Conservation (phyloP, 2,797 vertebrate species). For the Muscicapa striata region DNA sequence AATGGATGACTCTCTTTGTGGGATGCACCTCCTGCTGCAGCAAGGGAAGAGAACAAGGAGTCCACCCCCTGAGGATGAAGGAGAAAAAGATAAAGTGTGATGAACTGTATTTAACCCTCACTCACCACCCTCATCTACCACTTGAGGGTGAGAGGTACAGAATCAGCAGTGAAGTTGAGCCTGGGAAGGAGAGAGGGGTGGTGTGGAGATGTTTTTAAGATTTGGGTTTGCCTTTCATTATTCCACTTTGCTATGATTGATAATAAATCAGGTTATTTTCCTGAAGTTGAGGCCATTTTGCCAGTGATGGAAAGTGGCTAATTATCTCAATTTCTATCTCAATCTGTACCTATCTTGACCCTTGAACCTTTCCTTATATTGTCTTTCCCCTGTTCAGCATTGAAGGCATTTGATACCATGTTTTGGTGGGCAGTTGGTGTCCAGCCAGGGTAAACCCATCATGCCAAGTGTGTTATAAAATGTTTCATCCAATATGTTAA, state of each 20-base stretch:
- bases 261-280: neutral
- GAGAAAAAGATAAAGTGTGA: neutral
- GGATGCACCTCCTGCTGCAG: neutral
- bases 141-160: no score
- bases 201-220: neutral
- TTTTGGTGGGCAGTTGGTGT: neutral
- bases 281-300: neutral
- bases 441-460: neutral
- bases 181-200: neutral
- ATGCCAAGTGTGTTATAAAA: neutral
- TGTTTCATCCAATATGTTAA: neutral
- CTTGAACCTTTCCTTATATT: neutral
- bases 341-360: accelerated
- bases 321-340: neutral
- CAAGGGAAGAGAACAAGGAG: neutral
- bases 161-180: neutral
- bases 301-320: no score
- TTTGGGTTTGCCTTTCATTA: neutral
- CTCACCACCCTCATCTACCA: no score
- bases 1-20: neutral
- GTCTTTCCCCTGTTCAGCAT: neutral
- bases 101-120: neutral
- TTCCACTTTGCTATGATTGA: neutral
- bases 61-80: neutral
- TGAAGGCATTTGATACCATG: neutral